Evolutionary conservation across 2,113 vertebrate genomes (phyloP).

Genomic region (Nothoprocta perdicaria): DNA sequence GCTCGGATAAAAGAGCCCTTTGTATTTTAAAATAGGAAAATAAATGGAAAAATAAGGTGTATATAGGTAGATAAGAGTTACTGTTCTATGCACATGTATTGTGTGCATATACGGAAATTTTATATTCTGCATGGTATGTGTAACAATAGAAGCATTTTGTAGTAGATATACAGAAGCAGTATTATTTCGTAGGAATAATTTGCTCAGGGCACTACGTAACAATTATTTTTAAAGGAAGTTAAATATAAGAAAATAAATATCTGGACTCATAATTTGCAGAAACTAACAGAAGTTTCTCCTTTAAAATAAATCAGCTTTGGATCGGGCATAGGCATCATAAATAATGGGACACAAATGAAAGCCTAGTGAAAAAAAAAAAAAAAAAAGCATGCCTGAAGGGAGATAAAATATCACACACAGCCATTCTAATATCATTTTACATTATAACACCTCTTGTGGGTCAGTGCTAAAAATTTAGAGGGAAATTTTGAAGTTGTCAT

Average conservation of each 20-base stretch:
- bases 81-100: neutral
- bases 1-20: neutral
- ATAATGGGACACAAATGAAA: conserved; percentile 23
- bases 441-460: neutral
- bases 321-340: neutral
- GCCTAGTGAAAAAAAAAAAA: neutral
- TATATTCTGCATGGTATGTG: neutral
- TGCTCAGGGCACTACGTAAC: neutral
- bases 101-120: neutral
- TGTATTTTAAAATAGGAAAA: neutral
- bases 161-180: neutral
- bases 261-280: neutral
- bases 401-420: neutral
- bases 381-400: neutral
- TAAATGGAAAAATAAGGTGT: neutral
- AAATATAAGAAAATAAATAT: neutral
- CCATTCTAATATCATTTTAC: neutral
- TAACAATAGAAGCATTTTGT: neutral
- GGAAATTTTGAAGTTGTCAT: neutral
- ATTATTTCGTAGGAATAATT: neutral
- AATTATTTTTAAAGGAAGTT: neutral
- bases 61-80: neutral
- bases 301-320: neutral
- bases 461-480: neutral
- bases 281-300: neutral